A percentile compares a stretch with the other conserved stretches of the same genome.
These are phyloP conservation scores for Agonum fuliginosum DNA, from an alignment of 2,888 invertebrate genomes.

Conservation along the genomic window DNA sequence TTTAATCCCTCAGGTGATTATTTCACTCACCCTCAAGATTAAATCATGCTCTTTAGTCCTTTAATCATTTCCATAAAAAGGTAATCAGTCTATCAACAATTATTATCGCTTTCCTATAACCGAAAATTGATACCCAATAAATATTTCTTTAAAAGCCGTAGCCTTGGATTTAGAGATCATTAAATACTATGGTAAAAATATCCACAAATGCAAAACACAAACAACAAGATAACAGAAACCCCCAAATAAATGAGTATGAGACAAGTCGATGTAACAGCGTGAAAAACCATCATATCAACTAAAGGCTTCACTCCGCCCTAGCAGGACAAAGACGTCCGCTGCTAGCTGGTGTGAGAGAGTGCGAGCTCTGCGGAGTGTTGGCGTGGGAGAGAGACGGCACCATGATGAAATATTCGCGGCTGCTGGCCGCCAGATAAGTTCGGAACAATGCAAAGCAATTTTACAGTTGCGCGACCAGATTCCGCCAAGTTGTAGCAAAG, in stretches of 20 bases:
- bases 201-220: background rate
- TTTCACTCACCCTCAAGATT: no score
- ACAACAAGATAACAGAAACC: background rate
- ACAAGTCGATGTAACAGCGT: constrained; percentile 20
- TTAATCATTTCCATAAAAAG: no score
- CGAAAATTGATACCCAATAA: no score
- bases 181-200: no score
- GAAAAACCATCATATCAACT: constrained; percentile 16
- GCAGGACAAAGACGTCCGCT: background rate
- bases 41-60: no score
- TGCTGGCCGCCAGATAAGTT: constrained; percentile 56
- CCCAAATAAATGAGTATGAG: background rate
- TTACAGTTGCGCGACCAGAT: constrained; percentile 58
- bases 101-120: no score
- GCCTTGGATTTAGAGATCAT: no score
- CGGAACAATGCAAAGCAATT: constrained; percentile 57
- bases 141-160: no score
- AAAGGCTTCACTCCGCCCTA: background rate
- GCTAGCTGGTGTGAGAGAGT: background rate
- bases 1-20: no score
- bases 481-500: background rate
- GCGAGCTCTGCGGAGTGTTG: background rate
- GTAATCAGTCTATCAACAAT: no score
- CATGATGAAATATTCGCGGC: constrained; percentile 48
- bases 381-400: constrained; percentile 16